A percentile compares a stretch with the other conserved stretches of the same genome.
Evolutionary conservation across 2,888 invertebrate genomes (phyloP).

Genomic region (Drosophila formosana): DNA sequence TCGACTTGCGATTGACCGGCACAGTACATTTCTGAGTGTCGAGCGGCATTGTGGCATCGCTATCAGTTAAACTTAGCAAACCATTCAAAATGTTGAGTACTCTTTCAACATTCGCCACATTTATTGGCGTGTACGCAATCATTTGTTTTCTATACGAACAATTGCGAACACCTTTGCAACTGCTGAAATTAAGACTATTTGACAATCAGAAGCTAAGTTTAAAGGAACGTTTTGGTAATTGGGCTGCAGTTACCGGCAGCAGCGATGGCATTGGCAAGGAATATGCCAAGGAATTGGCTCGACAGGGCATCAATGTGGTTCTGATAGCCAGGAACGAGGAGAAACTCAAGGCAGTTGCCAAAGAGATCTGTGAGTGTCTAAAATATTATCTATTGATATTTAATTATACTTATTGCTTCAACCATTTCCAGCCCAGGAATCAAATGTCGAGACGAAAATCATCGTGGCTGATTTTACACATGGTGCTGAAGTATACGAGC

Average conservation of each 20-base stretch:
- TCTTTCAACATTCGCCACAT: slow-evolving; percentile 81
- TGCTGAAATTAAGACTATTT: slow-evolving; percentile 75
- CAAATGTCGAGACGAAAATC: slow-evolving; percentile 89
- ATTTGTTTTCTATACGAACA: slow-evolving; percentile 86
- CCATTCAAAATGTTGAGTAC: slow-evolving; percentile 34
- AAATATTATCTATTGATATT: slow-evolving; percentile 86
- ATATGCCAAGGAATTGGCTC: slow-evolving; percentile 92
- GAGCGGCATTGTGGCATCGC: neutral
- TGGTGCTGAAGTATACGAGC: slow-evolving; percentile 89
- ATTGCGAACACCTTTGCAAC: slow-evolving; percentile 87
- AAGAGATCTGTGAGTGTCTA: slow-evolving; percentile 91
- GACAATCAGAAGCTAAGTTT: slow-evolving; percentile 88
- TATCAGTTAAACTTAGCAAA: neutral
- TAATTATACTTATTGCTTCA: neutral
- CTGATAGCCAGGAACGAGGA: slow-evolving; percentile 92
- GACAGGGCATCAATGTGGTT: slow-evolving; percentile 91
- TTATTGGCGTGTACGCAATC: slow-evolving; percentile 86
- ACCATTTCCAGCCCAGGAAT: slow-evolving; percentile 84
- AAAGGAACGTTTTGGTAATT: slow-evolving; percentile 90
- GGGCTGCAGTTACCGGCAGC: slow-evolving; percentile 95
- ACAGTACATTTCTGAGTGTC: neutral
- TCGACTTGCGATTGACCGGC: neutral
- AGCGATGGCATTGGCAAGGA: slow-evolving; percentile 97
- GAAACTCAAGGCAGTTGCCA: slow-evolving; percentile 89
- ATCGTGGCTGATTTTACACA: slow-evolving; percentile 92